Conservation (phyloP, 2,113 vertebrate genomes). For the Brachypteracias leptosomus region DNA sequence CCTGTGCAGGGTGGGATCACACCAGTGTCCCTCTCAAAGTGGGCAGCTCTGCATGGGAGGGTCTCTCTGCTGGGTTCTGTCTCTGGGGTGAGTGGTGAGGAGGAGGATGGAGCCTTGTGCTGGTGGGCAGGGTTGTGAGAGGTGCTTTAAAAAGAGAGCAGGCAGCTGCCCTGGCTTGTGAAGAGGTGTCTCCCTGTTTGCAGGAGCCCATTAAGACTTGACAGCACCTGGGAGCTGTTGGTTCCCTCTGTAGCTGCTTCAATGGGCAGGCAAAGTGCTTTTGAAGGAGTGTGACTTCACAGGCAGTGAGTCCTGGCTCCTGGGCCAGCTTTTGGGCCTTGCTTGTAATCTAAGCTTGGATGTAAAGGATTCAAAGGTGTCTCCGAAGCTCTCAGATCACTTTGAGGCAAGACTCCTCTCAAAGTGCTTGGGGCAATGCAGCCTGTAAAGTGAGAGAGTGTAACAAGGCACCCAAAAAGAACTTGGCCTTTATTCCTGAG, state of each 20-base stretch:
- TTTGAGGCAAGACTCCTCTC: neutral
- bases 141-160: neutral
- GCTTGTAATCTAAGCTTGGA: neutral
- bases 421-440: neutral
- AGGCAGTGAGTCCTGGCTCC: neutral
- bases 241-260: neutral
- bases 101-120: neutral
- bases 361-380: neutral
- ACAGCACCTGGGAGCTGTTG: neutral
- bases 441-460: neutral
- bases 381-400: neutral
- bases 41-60: neutral
- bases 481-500: neutral
- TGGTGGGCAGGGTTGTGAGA: neutral
- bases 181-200: neutral
- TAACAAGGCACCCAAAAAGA: neutral
- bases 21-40: rapidly evolving
- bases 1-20: neutral
- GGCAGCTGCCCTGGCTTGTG: neutral
- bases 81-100: neutral
- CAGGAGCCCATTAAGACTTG: neutral
- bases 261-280: neutral
- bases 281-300: neutral
- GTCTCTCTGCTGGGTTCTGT: neutral
- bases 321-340: neutral